Evolutionary conservation across 2,888 invertebrate genomes (phyloP), one percentile per base, ranked within the genome.

Genomic region (Amblyjoppa fuscipennis): DNA sequence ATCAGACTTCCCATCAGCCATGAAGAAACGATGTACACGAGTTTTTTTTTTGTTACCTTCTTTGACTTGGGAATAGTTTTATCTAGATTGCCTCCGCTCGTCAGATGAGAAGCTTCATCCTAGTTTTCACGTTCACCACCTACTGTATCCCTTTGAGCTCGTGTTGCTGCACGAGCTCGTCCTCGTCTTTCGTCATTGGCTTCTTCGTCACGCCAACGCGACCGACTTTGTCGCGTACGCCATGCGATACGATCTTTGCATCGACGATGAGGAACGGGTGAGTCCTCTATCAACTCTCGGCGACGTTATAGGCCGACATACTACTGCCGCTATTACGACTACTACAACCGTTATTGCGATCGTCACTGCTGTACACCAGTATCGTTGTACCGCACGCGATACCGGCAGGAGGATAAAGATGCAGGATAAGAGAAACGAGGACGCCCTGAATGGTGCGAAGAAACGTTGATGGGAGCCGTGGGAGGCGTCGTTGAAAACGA

Each of bases 351-450:
- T 38, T 61, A 61, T 34, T 61, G 61, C 61, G 61, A 61, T 61
- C 28, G 61, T 61, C 31, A 34, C 34, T 34, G 34, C 61, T 34
- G 61, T 49, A 79, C 49, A 71, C 31, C 51, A 41, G 25, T 41
- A 77, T 49, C 41, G 53, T 71, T 64, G 61, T 53, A 61, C 34
- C 59, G 71, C 70, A 53, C 61, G 76, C 70, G 82, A 82, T 82
- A 77, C 71, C 70, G 76, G 76, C 70, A 64, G 71, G 41, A 6
- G 53, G 71, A 71, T 76, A 34, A 70, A 64, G 70, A 71, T 34
- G 31, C 64, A 28, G 82, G 51, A 75, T 81, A 69, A 61, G 76
- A 71, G 82, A 71, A 82, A 82, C 82, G 76, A 76, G 76, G 64
- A 82, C 51, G 51, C 70, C 41, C 3, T 45, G 82, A 76, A 41